Evolutionary conservation across 2,888 invertebrate species (phyloP).

Genomic region (Drosophila crucigera): DNA sequence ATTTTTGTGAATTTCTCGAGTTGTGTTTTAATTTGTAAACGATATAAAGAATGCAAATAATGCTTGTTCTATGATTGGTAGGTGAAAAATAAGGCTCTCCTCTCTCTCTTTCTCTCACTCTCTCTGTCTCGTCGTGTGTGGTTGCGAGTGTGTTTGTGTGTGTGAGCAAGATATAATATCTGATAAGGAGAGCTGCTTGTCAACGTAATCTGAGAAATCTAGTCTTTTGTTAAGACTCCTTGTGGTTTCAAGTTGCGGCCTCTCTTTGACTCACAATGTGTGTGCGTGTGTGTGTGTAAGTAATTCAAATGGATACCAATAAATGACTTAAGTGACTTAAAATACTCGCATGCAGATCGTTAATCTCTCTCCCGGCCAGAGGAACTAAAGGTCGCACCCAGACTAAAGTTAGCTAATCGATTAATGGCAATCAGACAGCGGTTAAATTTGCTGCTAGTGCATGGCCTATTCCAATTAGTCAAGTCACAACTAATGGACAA

Average conservation of each 20-base stretch:
- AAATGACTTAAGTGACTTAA: constrained; percentile 71
- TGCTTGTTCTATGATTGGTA: constrained; percentile 57
- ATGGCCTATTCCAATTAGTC: constrained; percentile 53
- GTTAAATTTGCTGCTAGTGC: neutral
- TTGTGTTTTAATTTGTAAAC: constrained; percentile 16
- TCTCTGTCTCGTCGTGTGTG: neutral
- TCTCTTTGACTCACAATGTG: constrained; percentile 37
- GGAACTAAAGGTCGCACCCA: constrained; percentile 26
- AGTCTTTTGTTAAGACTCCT: constrained; percentile 61
- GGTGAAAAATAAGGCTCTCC: constrained; percentile 51
- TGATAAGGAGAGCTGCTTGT: constrained; percentile 53
- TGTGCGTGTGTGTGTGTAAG: constrained; percentile 36
- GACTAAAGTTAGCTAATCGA: constrained; percentile 54
- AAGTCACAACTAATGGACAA: constrained; percentile 47
- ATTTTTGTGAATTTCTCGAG: neutral
- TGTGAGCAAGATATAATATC: constrained; percentile 35
- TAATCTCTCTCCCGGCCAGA: constrained; percentile 38
- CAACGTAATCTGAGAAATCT: constrained; percentile 68
- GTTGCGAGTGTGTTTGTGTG: neutral
- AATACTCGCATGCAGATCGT: constrained; percentile 59
- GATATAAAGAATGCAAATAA: constrained; percentile 6
- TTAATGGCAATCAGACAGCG: constrained; percentile 37
- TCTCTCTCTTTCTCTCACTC: neutral
- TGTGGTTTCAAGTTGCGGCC: constrained; percentile 42
- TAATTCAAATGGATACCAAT: constrained; percentile 59